phyloP scores from a whole-genome alignment of 2,888 invertebrate species.

The Athripsodes cinereus region DNA sequence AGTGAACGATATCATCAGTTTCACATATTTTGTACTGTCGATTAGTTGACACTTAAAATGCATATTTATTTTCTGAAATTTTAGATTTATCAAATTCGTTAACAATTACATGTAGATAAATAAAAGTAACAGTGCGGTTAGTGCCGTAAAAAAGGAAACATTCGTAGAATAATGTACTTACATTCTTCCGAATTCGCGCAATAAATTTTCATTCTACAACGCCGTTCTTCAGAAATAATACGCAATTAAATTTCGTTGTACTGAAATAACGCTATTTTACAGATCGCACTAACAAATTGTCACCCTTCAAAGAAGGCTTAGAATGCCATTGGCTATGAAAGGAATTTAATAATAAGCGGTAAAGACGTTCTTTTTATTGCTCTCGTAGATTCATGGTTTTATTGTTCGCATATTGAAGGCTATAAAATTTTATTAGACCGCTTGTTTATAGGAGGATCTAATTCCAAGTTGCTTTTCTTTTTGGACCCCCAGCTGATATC shows the following conservation, averaged over 20 bases:
- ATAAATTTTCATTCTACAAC: neutral
- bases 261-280: neutral
- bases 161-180: no score
- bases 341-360: constrained; percentile 27
- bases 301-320: constrained; percentile 1
- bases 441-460: constrained; percentile 2
- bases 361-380: constrained; percentile 22
- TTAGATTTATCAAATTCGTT: no score
- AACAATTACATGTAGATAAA: no score
- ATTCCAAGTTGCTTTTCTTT: neutral
- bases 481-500: neutral
- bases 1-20: no score
- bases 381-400: constrained; percentile 13
- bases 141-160: no score
- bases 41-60: no score
- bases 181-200: neutral
- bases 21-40: no score
- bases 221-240: neutral
- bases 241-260: neutral
- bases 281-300: constrained; percentile 6
- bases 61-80: no score
- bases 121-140: no score
- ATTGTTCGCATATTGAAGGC: constrained; percentile 11
- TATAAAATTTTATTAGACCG: constrained; percentile 8
- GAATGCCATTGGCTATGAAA: neutral